Evolutionary conservation across 2,888 invertebrate genomes (phyloP), one percentile per base, ranked within the genome.

Genomic region (Trisateles emortualis): DNA sequence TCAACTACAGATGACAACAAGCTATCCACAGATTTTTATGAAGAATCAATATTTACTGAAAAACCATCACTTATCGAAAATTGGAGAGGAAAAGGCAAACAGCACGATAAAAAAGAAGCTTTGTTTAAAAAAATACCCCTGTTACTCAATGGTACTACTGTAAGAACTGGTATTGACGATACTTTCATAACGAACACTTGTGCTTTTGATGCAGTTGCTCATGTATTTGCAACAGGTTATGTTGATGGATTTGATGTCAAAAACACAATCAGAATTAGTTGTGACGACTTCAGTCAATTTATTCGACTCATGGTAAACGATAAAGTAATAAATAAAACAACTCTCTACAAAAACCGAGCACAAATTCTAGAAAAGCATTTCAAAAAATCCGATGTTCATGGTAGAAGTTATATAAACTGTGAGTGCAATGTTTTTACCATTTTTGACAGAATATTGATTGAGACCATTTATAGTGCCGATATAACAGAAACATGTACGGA

Each of bases 341-440:
- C n/a, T 17, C 32, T 52, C 38, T 51, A 58, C 49, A 45, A 51
- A 45, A 0, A 39, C 2, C 51, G 45, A 30, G 2, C 22, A 32
- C 45, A 51, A n/a, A 45, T 51, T 24, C 10, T 51, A 19, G 11
- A 43, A 43, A 30, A 43, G 22, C 13, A 43, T 33, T 43, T 32
- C 13, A 26, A 42, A 30, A 30, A 26, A 42, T 26, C 30, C 30
- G 29, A 29, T 30, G 42, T 26, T 26, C 24, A 29, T 17, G 42
- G 17, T 30, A 42, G 16, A 42, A 30, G 14, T 14, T 30, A 30
- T 29, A 29, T 42, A 17, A 58, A 46, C n/a, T 53, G 57, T 49
- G 42, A 53, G 53, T 58, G 53, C 42, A 58, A 58, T 11, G 46
- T 58, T 50, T 45, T 50, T 33, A 46, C 50, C 30, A 58, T 58